Conservation (phyloP, 2,113 vertebrate species). For the Calonectris borealis region DNA sequence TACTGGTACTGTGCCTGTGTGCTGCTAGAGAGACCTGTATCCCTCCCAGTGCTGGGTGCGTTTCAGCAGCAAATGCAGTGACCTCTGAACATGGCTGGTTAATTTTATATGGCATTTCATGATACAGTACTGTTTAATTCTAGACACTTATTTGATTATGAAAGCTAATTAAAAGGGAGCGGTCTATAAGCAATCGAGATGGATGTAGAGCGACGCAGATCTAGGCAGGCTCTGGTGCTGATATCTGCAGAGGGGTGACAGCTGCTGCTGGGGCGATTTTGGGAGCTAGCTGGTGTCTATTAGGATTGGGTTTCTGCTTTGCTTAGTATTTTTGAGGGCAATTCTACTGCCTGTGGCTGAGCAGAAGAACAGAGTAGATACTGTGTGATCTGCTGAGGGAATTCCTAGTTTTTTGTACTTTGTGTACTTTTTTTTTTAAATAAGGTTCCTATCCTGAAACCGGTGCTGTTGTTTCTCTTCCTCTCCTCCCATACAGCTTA, state of each 20-base stretch:
- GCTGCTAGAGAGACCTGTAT: background rate
- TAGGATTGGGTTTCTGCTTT: background rate
- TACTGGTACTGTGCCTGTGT: rapidly evolving
- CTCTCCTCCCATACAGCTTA: background rate
- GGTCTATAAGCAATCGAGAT: background rate
- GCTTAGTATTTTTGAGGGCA: background rate
- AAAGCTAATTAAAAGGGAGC: conserved; percentile 37
- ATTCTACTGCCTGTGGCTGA: background rate
- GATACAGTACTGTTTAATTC: background rate
- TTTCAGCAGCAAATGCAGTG: background rate
- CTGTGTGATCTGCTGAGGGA: background rate
- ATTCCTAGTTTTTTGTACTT: background rate
- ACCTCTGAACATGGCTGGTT: background rate
- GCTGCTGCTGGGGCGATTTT: background rate
- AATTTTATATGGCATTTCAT: background rate
- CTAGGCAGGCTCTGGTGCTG: background rate
- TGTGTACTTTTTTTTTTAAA: background rate
- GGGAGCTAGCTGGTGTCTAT: background rate
- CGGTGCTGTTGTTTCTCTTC: background rate
- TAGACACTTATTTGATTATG: background rate
- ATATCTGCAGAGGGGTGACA: background rate
- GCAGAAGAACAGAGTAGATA: background rate
- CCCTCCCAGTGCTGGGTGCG: background rate
- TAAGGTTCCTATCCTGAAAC: background rate
- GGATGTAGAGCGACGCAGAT: background rate